phyloP scores from a whole-genome alignment of 2,113 vertebrate genomes.

The Gymnarchus niloticus region DNA sequence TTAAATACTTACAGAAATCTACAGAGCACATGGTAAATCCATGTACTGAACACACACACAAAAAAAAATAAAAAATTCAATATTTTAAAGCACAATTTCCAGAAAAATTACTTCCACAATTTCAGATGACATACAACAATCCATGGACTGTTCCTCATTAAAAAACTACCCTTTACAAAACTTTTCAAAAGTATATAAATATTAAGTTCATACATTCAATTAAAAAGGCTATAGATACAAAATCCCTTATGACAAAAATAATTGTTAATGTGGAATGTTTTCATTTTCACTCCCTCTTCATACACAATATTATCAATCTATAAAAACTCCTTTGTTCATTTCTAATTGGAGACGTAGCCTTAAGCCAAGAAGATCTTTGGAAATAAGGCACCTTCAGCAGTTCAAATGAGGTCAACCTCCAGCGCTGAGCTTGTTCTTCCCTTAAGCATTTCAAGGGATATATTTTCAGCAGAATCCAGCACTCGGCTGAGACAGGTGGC shows the following conservation, averaged over 20 bases:
- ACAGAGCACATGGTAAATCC: slow-evolving; percentile 1
- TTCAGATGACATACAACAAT: background rate
- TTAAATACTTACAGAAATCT: slow-evolving; percentile 15
- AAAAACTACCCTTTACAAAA: background rate
- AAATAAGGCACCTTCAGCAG: background rate
- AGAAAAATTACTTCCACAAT: background rate
- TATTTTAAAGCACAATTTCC: background rate
- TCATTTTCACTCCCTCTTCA: background rate
- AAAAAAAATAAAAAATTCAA: background rate
- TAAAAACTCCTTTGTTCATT: background rate
- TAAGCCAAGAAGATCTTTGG: slow-evolving; percentile 2
- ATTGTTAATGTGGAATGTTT: slow-evolving; percentile 15
- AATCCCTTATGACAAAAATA: slow-evolving; percentile 12
- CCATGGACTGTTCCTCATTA: background rate
- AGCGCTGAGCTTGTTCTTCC: background rate
- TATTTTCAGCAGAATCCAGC: background rate
- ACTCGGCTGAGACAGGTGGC: background rate
- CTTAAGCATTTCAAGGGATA: background rate
- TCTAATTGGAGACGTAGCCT: slow-evolving; percentile 10
- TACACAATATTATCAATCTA: slow-evolving; percentile 2
- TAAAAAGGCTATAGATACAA: slow-evolving; percentile 7
- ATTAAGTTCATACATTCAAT: slow-evolving; percentile 9
- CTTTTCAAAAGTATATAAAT: background rate
- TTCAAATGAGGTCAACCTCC: slow-evolving; percentile 2
- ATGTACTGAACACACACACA: background rate